Conservation (phyloP, 1,140 invertebrate species). For the Neotoxoptera formosana region DNA sequence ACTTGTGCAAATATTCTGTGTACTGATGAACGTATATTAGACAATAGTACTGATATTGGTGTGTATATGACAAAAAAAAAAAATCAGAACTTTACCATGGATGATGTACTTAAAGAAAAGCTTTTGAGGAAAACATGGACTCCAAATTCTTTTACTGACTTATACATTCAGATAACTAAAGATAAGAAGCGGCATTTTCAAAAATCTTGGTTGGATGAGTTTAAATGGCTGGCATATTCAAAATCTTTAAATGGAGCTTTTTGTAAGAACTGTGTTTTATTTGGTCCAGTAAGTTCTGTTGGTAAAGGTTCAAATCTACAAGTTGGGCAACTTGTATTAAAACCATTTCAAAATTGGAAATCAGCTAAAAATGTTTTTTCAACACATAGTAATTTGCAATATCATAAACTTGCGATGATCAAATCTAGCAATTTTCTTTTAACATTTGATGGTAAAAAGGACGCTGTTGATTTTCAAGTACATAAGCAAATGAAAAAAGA, state of each 20-base stretch:
- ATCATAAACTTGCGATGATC: not conserved
- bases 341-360: not conserved
- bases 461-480: not conserved
- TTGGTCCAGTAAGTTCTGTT: not conserved
- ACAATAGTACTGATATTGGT: not conserved
- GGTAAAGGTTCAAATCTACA: not conserved
- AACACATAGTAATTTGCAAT: not conserved
- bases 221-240: constrained; percentile 25
- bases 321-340: not conserved
- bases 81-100: not conserved
- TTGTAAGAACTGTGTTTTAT: constrained; percentile 19
- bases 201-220: not conserved
- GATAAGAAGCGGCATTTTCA: not conserved
- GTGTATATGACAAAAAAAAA: not conserved
- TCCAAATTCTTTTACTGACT: not conserved
- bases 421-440: not conserved
- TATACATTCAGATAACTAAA: not conserved
- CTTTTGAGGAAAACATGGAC: not conserved
- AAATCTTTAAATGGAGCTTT: constrained; percentile 31
- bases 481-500: not conserved
- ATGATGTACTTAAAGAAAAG: not conserved
- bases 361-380: not conserved
- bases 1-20: no score
- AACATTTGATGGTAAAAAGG: not conserved
- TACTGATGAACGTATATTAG: not conserved